Evolutionary conservation across 1,140 invertebrate species (phyloP).

Genomic region (Pectinophora gossypiella): DNA sequence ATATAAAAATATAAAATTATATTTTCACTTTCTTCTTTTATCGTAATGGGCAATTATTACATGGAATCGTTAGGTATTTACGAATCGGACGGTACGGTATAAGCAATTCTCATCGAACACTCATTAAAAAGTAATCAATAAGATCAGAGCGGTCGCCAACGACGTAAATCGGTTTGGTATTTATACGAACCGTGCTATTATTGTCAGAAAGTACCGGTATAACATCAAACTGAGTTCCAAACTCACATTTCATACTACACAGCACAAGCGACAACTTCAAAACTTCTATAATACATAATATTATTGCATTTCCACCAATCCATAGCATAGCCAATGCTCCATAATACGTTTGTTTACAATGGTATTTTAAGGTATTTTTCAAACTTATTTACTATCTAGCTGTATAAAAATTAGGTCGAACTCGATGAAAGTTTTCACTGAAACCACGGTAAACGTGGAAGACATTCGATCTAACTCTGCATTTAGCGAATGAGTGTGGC

Average conservation of each 20-base stretch:
- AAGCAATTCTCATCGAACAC: slow-evolving; percentile 18
- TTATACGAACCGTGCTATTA: background rate
- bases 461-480: too few species aligned
- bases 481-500: background rate
- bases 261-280: background rate
- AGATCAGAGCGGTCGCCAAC: background rate
- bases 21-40: too few species aligned
- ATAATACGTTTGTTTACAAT: background rate
- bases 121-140: slow-evolving; percentile 30
- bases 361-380: background rate
- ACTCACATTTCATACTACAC: too few species aligned
- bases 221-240: too few species aligned
- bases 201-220: too few species aligned
- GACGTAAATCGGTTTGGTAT: background rate
- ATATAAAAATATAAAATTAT: too few species aligned
- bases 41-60: too few species aligned
- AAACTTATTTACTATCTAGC: background rate
- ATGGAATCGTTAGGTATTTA: too few species aligned
- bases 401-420: background rate
- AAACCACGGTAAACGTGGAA: too few species aligned
- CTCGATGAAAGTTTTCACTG: background rate
- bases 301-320: background rate
- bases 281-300: background rate
- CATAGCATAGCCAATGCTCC: background rate
- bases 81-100: slow-evolving; percentile 14